Evolutionary conservation across 2,888 invertebrate genomes (phyloP), one percentile per base, ranked within the genome.

Genomic region (Meganola albula): DNA sequence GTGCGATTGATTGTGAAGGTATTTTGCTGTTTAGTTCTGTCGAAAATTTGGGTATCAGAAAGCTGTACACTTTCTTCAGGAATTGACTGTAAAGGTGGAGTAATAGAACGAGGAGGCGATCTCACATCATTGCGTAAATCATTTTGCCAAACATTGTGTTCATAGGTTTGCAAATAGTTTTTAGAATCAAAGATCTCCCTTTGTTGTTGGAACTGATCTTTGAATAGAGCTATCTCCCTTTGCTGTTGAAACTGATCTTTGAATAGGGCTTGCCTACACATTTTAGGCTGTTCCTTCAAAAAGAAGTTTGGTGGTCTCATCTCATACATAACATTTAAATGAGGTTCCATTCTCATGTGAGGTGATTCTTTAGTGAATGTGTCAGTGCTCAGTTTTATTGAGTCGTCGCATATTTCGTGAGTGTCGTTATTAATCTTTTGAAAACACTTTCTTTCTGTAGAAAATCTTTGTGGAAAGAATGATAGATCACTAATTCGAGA

Each of bases 361-460:
- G 84, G 84, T 1, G 86, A 86, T 21, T 87, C 87, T 58, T 88
- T 88, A 4, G 85, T 84, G 40, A 75, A 89, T 1, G 88, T 88
- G 45, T 88, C 87, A 1, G 83, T 79, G 53, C 77, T 80, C 6
- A 79, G 46, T 63, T 77, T 84, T 2, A 64, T 54, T 23, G 47
- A 33, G 11, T 78, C 74, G 25, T 79, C 76, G 24, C 70, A 54
- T 10, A 78, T 40, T 30, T 79, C 77, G 27, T 79, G 72, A 4
- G 72, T 72, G 25, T 82, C 79, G 34, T 74, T 72, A 45, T 67
- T 68, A 1, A 66, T 27, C 62, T 67, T 77, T 0, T 69, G 66
- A 13, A 75, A 49, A 7, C 65, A 53, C 63, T 87, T 86, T 37
- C 67, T 68, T 50, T 87, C 87, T 1, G 87, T 86, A 0, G 87